Base-by-base conservation (phyloP, 2,113 vertebrate species). In the Daboia siamensis region DNA sequence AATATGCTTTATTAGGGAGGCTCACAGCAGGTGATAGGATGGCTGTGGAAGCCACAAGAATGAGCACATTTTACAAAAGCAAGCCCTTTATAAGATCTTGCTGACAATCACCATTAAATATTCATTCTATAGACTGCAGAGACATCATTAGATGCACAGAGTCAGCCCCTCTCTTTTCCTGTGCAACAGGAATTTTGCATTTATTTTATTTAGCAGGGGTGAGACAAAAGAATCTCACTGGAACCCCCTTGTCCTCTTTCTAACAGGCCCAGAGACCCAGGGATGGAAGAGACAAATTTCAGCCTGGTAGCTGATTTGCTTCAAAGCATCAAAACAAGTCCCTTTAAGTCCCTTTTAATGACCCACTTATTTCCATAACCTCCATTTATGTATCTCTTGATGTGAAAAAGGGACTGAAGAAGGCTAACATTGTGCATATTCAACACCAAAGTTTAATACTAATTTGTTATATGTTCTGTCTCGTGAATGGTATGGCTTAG, bases 81-180 rank as follows among this genome's bases (percentile, higher is more conserved):
- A 97, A 95, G 92, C 93, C 96, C 94, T 93, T 96, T 92, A 93
- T 96, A 95, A 97, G 97, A 97, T 97, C 97, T 97, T 97, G 97
- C 97, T 98, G 98, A 98, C 98, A 98, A 97, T 97, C 57, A 1
- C 95, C 95, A 98, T 98, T 98, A 98, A 98, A 98, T 98, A 98
- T 98, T 98, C 97, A 98, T 98, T 97, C 97, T 95, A 93, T 95
- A 97, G 97, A 97, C 98, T 97, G 85, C 33, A 88, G 97, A 98
- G 97, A 98, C 97, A 97, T 98, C 97, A 96, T 98, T 97, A 98
- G 96, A 96, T 96, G 96, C 96, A 96, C 90, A 96, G 85, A 51
- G 91, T 95, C 86, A 91, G 90, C 92, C 92, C 9, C 88, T 51
- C 93, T 96, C 95, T 95, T 92, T 91, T 48, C n/a, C 95, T 95